Percentiles rank a stretch among this genome's conserved stretches.
These are phyloP conservation scores for Plotosus lineatus DNA, from an alignment of 2,113 vertebrate species.

Conservation along the genomic window DNA sequence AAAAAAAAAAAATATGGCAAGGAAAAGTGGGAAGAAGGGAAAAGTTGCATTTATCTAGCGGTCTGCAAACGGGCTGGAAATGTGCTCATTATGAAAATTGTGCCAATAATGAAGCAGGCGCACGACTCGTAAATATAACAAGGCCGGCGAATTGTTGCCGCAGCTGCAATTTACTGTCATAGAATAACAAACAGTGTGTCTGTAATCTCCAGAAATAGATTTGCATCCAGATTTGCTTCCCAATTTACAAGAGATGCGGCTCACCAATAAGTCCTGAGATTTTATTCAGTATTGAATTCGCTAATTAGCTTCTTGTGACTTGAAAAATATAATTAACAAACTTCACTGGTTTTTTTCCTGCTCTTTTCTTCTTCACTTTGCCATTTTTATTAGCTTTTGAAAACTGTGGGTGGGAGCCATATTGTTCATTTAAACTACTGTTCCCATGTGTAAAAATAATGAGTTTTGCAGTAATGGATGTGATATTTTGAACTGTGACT, in stretches of 20 bases:
- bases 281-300: neutral
- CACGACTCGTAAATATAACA: constrained; percentile 10
- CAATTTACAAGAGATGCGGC: neutral
- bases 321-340: constrained; percentile 14
- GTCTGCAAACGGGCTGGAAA: constrained; percentile 24
- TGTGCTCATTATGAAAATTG: constrained; percentile 30
- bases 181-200: constrained; percentile 5
- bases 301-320: constrained; percentile 1
- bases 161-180: constrained; percentile 28
- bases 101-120: constrained; percentile 32
- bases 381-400: neutral
- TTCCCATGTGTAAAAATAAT: neutral
- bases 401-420: neutral
- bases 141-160: constrained; percentile 32
- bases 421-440: neutral
- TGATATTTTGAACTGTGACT: neutral
- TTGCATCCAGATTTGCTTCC: constrained; percentile 6
- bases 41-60: constrained; percentile 7
- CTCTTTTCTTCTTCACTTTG: neutral
- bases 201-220: constrained; percentile 30
- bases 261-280: constrained; percentile 14
- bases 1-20: constrained; percentile 11
- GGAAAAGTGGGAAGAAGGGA: neutral
- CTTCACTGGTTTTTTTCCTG: neutral
- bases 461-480: neutral